Conservation (phyloP, 2,113 vertebrate species). For the Clupea harengus region DNA sequence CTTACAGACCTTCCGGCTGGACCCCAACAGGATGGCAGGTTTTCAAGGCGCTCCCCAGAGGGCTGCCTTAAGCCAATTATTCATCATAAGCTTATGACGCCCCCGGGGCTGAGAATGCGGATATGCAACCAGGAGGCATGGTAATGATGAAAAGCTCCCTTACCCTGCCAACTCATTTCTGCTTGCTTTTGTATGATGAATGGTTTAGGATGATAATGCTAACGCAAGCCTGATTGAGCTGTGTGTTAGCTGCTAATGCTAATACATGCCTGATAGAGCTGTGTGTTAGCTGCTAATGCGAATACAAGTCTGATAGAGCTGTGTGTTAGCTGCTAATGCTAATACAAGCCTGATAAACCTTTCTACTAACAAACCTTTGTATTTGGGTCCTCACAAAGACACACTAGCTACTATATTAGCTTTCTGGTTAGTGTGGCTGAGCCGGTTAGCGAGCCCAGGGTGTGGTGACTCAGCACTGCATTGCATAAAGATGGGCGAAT, state of each 20-base stretch:
- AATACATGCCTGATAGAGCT: neutral
- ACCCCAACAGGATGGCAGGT: neutral
- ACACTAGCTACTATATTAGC: neutral
- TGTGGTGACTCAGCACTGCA: neutral
- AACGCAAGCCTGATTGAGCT: neutral
- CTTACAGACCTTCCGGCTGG: neutral
- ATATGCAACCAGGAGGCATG: neutral
- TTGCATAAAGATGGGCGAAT: neutral
- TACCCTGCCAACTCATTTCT: neutral
- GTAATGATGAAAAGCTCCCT: neutral
- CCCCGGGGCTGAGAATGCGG: neutral
- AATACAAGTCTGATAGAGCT: neutral
- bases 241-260: neutral
- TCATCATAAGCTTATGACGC: neutral
- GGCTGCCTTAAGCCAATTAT: neutral
- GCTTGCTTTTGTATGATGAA: neutral
- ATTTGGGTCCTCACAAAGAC: neutral
- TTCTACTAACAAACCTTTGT: neutral
- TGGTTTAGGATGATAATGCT: neutral
- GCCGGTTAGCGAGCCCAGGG: neutral
- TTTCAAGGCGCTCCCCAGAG: neutral
- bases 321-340: no score
- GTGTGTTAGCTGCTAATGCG: neutral
- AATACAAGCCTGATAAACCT: neutral
- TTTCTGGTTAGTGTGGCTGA: neutral